Evolutionary conservation across 2,113 vertebrate genomes (phyloP).

Genomic region (Cryptotis parvus): DNA sequence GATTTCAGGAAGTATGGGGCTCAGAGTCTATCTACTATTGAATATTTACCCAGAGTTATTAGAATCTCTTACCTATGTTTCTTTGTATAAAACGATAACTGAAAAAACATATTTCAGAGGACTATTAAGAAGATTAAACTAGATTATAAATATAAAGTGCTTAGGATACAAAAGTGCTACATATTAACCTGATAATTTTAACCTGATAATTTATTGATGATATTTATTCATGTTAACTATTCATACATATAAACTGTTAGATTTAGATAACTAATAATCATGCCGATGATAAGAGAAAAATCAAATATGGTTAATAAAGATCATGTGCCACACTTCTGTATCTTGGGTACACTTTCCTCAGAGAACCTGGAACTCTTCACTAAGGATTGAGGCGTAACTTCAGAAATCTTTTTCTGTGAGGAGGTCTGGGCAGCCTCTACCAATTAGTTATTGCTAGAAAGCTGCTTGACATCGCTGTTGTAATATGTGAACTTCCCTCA

Average conservation of each 20-base stretch:
- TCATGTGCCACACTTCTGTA: background rate
- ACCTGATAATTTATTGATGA: background rate
- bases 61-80: background rate
- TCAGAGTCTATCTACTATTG: background rate
- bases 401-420: background rate
- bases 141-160: background rate
- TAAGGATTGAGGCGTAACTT: background rate
- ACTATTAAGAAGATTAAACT: constrained; percentile 48
- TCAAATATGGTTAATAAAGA: background rate
- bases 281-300: background rate
- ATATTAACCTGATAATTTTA: background rate
- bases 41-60: background rate
- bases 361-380: background rate
- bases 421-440: background rate
- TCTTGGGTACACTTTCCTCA: background rate
- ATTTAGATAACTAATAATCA: constrained; percentile 26
- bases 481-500: background rate
- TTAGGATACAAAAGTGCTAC: background rate
- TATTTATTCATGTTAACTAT: background rate
- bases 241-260: constrained; percentile 51
- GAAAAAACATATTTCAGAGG: constrained; percentile 11
- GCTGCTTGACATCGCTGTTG: background rate
- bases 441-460: background rate
- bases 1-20: background rate
- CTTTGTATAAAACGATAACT: background rate